Conservation (phyloP, 2,113 vertebrate species). For the Bubo bubo region DNA sequence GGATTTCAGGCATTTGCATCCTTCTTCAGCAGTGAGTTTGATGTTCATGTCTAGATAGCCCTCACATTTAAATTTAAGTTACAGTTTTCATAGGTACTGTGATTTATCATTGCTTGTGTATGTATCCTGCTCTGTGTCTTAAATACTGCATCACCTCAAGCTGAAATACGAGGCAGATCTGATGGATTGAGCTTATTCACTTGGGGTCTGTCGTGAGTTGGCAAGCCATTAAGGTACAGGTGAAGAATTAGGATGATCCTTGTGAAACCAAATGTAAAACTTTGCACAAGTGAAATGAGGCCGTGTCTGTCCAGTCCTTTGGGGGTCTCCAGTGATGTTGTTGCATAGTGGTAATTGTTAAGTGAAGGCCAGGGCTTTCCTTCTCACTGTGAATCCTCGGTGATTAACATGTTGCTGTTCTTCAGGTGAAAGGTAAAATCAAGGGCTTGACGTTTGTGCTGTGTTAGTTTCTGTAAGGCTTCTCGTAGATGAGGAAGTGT, state of each 20-base stretch:
- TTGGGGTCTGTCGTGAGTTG: neutral
- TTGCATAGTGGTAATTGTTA: neutral
- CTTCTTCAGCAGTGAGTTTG: neutral
- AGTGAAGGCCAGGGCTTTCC: neutral
- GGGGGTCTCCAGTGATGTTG: neutral
- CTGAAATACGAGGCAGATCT: neutral
- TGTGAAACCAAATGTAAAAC: neutral
- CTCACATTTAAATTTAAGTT: neutral
- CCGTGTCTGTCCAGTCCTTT: neutral
- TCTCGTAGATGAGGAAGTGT: neutral
- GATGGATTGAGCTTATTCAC: neutral
- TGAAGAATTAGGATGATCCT: neutral
- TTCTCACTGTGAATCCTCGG: neutral
- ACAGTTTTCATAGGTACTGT: rapidly evolving
- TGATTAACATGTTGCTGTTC: neutral
- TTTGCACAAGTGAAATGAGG: neutral
- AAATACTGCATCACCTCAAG: neutral
- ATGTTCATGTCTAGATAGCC: neutral
- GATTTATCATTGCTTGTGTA: neutral
- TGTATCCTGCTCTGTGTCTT: neutral
- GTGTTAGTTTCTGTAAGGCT: neutral
- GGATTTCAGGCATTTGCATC: neutral
- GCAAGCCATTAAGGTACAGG: neutral
- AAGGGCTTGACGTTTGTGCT: neutral
- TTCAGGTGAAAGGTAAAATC: neutral